Evolutionary conservation across 2,797 vertebrate species (phyloP).

Genomic region (Gymnothorax reevesii): DNA sequence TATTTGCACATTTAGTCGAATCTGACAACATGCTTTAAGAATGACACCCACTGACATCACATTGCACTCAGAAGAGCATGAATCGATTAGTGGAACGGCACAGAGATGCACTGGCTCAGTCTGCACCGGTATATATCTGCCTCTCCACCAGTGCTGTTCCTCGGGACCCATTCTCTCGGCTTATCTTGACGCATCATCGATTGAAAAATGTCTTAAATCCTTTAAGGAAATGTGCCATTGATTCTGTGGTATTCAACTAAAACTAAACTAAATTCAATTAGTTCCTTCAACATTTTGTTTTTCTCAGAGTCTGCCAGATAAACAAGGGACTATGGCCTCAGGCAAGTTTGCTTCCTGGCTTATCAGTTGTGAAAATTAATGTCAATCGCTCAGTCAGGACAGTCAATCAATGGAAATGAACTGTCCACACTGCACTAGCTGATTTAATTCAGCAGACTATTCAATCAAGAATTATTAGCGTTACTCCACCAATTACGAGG

Average conservation of each 20-base stretch:
- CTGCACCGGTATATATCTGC: neutral
- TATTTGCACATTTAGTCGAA: neutral
- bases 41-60: neutral
- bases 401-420: neutral
- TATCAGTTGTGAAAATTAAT: neutral
- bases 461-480: too few relatives aligned
- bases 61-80: neutral
- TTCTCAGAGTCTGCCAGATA: neutral
- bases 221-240: neutral
- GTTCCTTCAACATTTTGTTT: neutral
- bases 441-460: too few relatives aligned
- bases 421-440: too few relatives aligned
- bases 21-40: neutral
- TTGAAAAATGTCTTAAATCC: conserved; percentile 4
- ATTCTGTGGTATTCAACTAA: neutral
- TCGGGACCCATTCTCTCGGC: neutral
- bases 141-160: neutral
- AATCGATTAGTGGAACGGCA: neutral
- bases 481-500: too few relatives aligned
- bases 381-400: neutral
- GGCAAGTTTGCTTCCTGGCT: neutral
- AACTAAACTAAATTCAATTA: neutral
- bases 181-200: conserved; percentile 10
- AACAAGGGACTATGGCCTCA: neutral
- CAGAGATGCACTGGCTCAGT: neutral